Conservation (phyloP, 2,113 vertebrate species). For the Phylloscopus whistleri region DNA sequence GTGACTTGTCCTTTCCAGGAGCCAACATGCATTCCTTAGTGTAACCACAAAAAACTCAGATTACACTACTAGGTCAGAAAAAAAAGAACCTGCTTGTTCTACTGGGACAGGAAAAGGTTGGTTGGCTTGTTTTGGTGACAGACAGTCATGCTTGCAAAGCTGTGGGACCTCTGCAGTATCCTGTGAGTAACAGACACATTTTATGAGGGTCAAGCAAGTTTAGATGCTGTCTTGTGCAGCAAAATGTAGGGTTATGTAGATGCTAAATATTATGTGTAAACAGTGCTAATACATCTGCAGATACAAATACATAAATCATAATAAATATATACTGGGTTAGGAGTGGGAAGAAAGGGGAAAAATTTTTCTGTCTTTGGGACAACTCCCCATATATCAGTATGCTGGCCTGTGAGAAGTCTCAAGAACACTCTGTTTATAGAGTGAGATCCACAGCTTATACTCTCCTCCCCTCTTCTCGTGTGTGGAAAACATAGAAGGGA, state of each 20-base stretch:
- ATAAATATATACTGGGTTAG: not conserved
- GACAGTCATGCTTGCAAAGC: not conserved
- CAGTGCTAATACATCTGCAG: not conserved
- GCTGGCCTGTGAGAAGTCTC: not conserved
- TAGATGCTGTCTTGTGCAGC: not conserved
- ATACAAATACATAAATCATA: not conserved
- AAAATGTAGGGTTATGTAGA: not conserved
- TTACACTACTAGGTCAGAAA: not conserved
- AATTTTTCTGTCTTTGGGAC: not conserved
- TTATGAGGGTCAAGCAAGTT: not conserved
- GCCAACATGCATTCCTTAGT: not conserved
- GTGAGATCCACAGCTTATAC: not conserved
- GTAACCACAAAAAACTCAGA: not conserved
- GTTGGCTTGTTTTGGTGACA: not conserved
- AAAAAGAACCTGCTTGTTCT: not conserved
- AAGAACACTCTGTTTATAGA: not conserved
- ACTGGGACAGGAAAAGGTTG: not conserved
- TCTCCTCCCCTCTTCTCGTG: not conserved
- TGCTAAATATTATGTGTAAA: not conserved
- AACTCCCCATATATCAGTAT: not conserved
- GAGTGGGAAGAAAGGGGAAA: not conserved
- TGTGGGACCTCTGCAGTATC: not conserved
- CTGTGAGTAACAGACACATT: not conserved
- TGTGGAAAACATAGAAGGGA: not conserved
- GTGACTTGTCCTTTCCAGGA: not conserved